Evolutionary conservation across 1,140 invertebrate genomes (phyloP), one percentile per base, ranked within the genome.

Genomic region (Melitaea cinxia): DNA sequence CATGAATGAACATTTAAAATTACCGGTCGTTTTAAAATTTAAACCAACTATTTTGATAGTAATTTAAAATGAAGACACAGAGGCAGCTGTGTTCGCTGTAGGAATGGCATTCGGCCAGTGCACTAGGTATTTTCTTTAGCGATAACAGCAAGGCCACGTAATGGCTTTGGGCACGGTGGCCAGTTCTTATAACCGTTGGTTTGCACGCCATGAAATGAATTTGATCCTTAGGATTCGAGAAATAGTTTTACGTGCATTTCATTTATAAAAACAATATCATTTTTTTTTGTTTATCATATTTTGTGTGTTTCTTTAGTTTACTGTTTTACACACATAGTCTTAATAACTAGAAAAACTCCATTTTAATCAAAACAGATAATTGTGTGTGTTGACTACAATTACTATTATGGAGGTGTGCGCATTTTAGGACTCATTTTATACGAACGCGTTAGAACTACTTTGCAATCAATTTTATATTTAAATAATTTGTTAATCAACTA

Each of bases 131-230:
- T 85, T 82, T 81, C 79, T 84, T 83, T 70, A 73, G 68, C 80
- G 84, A 87, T 87, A 87, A 85, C 80, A 65, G 57, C 81, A 85
- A 87, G 84, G 82, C 77, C 80, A 75, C 72, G 72, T 82, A 82
- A 84, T 82, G 70, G 79, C 77, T 82, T 87, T 85, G 73, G 82
- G 78, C 81, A 87, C 75, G 82, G 73, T 82, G 73, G 70, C 61
- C 74, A 33, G 56, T 57, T 75, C 74, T 80, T 76, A 78, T 77
- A 79, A 78, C 75, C 70, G 70, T 52, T 65, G 42, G 42, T 52
- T 64, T 55, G 61, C 68, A 65, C 55, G 42, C 55, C 56, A 54
- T 68, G 30, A 62, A 61, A 61, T 53, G 33, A 53, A 53, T 37
- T 42, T 49, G 49, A 61, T 42, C 47, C 59, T 61, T 61, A 42